phyloP scores from a whole-genome alignment of 2,113 vertebrate species.

The Toxotes jaculatrix region DNA sequence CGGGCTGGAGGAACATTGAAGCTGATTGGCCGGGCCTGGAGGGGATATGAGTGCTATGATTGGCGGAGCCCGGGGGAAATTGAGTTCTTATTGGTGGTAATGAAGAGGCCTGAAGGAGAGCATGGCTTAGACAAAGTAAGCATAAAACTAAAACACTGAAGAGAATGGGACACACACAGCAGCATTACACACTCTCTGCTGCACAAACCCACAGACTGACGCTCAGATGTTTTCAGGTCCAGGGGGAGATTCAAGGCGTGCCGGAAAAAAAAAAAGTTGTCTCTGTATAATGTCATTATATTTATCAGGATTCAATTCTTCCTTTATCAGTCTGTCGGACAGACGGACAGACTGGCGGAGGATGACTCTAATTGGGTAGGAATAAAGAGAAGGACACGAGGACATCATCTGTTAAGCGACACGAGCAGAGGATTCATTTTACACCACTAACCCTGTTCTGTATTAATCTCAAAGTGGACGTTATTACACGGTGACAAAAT shows the following conservation, averaged over 20 bases:
- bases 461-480: constrained; percentile 28
- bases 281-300: no score
- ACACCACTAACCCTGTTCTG: not conserved
- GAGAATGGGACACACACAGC: constrained; percentile 33
- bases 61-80: constrained; percentile 74
- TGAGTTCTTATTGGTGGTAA: constrained; percentile 73
- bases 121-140: constrained; percentile 47
- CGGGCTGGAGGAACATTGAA: constrained; percentile 38
- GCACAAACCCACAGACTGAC: not conserved
- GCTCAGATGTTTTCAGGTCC: not conserved
- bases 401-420: not conserved
- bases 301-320: no score
- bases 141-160: constrained; percentile 44
- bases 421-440: not conserved
- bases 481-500: constrained; percentile 25
- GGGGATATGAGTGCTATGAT: constrained; percentile 69
- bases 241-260: not conserved
- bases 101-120: constrained; percentile 66
- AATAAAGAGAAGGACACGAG: not conserved
- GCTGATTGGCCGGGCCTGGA: constrained; percentile 68
- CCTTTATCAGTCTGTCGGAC: not conserved
- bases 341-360: not conserved
- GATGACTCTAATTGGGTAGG: not conserved
- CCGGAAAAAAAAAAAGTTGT: not conserved
- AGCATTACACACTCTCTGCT: not conserved